A percentile compares a stretch with the other conserved stretches of the same genome.
Conservation (phyloP, 2,113 vertebrate species). For the Zootoca vivipara region DNA sequence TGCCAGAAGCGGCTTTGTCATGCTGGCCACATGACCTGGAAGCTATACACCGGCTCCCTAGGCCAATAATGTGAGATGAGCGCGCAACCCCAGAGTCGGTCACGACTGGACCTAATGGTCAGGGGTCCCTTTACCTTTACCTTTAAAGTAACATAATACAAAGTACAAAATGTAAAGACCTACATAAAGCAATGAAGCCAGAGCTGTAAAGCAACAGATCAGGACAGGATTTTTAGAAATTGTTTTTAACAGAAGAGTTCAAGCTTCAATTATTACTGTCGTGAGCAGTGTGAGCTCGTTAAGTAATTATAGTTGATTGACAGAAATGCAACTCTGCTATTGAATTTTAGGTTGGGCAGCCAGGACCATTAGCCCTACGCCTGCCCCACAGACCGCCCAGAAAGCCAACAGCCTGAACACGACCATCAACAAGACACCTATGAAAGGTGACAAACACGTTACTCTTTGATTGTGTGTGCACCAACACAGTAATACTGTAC, state of each 20-base stretch:
- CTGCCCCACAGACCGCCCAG: constrained; percentile 67
- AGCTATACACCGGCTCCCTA: too few relatives aligned
- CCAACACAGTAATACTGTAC: background rate
- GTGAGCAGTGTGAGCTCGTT: background rate
- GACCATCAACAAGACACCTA: constrained; percentile 60
- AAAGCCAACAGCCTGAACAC: constrained; percentile 73
- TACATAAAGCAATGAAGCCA: background rate
- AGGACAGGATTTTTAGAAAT: background rate
- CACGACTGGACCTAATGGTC: too few relatives aligned
- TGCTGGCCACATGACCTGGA: too few relatives aligned
- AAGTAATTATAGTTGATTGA: constrained; percentile 3
- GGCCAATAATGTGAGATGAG: too few relatives aligned
- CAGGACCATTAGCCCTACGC: constrained; percentile 50
- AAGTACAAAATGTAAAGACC: background rate
- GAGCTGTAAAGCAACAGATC: background rate
- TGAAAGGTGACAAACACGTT: constrained; percentile 73
- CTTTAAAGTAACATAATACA: background rate
- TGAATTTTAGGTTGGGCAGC: constrained; percentile 81
- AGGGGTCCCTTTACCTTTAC: too few relatives aligned
- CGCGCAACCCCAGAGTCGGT: too few relatives aligned
- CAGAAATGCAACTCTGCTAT: constrained; percentile 50
- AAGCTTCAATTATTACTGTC: background rate
- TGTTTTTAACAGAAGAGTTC: background rate
- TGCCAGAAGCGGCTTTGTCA: too few relatives aligned
- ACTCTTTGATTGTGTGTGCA: background rate